phyloP scores from a whole-genome alignment of 2,888 invertebrate genomes.

The Trissolcus brochymenae region DNA sequence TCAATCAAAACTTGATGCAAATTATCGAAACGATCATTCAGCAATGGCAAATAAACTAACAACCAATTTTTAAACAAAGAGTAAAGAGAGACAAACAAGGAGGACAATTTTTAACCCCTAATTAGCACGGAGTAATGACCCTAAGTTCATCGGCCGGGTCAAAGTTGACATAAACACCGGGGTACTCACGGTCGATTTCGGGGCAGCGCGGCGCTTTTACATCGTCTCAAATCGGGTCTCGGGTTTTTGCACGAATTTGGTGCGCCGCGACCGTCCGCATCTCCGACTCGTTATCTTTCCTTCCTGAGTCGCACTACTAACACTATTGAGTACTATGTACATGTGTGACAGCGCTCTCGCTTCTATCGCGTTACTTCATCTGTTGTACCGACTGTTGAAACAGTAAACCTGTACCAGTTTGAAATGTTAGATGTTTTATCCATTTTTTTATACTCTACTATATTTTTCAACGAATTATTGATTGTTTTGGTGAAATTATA shows the following conservation, averaged over 20 bases:
- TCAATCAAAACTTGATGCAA: neutral
- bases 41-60: too few relatives aligned
- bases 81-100: neutral
- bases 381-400: neutral
- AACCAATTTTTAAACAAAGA: neutral
- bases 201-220: conserved; percentile 26
- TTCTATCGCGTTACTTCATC: neutral
- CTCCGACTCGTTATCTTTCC: conserved; percentile 50
- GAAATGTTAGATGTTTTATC: too few relatives aligned
- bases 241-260: conserved; percentile 32
- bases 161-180: neutral
- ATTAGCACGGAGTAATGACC: conserved; percentile 7
- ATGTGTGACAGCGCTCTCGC: conserved; percentile 1
- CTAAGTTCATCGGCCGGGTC: conserved; percentile 8
- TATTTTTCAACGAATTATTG: too few relatives aligned
- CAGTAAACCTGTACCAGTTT: neutral
- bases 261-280: conserved; percentile 31
- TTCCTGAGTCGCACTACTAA: conserved; percentile 13
- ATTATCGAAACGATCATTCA: neutral
- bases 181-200: conserved; percentile 25
- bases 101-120: too few relatives aligned
- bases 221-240: conserved; percentile 8
- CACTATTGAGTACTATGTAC: neutral
- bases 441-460: too few relatives aligned
- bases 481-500: too few relatives aligned